Percentiles rank a stretch among this genome's conserved stretches.
Evolutionary conservation across 2,888 invertebrate genomes (phyloP).

Genomic region (Hyalella azteca): DNA sequence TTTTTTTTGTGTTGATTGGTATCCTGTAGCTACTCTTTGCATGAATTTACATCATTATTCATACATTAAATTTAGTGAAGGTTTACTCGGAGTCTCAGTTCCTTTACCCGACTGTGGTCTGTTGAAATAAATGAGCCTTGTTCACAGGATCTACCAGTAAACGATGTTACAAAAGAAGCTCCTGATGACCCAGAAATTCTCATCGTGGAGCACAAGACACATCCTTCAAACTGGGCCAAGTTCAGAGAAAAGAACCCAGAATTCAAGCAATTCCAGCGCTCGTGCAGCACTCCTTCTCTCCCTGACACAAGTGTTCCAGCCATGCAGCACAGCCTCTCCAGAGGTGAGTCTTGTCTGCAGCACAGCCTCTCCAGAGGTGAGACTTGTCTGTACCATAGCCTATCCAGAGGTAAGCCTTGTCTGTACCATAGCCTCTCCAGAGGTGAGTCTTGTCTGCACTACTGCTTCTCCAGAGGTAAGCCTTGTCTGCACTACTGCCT

Average conservation of each 20-base stretch:
- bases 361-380: not conserved
- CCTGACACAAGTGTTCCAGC: not conserved
- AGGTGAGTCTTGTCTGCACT: too few relatives aligned
- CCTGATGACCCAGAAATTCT: not conserved
- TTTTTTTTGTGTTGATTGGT: too few relatives aligned
- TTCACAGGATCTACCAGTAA: too few relatives aligned
- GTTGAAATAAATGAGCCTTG: too few relatives aligned
- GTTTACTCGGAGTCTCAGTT: too few relatives aligned
- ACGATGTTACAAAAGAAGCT: not conserved
- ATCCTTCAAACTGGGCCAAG: slow-evolving; percentile 60
- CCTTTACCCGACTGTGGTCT: too few relatives aligned
- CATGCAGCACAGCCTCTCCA: not conserved
- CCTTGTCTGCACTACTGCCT: too few relatives aligned
- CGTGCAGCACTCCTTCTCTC: slow-evolving; percentile 44
- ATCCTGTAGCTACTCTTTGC: too few relatives aligned
- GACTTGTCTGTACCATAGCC: not conserved
- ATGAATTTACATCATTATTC: too few relatives aligned
- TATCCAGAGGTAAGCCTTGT: not conserved
- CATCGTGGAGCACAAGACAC: slow-evolving; percentile 23
- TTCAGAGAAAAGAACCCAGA: slow-evolving; percentile 61
- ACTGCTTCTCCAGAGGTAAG: too few relatives aligned
- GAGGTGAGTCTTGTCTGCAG: too few relatives aligned
- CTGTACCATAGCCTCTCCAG: not conserved
- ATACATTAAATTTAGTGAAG: too few relatives aligned
- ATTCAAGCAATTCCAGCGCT: slow-evolving; percentile 54